A percentile compares a stretch with the other conserved stretches of the same genome.
Conservation (phyloP, 2,113 vertebrate species). For the Pipra filicauda region DNA sequence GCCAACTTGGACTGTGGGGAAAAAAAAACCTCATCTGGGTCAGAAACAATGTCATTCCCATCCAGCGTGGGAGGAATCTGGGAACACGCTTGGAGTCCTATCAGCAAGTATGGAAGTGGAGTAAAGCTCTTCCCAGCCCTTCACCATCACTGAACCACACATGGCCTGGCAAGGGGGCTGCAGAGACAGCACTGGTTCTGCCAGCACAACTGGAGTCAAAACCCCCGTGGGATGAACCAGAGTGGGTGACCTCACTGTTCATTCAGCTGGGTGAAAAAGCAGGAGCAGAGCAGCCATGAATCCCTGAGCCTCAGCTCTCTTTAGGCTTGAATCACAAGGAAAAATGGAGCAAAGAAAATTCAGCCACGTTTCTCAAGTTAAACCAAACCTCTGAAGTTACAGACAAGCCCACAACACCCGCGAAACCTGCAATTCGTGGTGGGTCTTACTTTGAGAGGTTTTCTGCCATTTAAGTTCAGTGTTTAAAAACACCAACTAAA, state of each 20-base stretch:
- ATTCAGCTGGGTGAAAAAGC: not conserved
- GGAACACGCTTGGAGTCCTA: not conserved
- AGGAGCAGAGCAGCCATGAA: not conserved
- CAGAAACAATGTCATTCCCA: not conserved
- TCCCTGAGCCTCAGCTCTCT: not conserved
- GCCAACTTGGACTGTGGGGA: not conserved
- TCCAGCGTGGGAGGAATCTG: not conserved
- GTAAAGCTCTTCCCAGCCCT: not conserved
- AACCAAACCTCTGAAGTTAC: not conserved
- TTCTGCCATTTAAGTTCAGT: not conserved
- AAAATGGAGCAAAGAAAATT: not conserved
- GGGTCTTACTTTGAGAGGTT: not conserved
- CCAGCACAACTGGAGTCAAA: not conserved
- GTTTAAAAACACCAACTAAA: not conserved
- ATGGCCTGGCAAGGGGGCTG: not conserved
- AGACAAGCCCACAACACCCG: not conserved
- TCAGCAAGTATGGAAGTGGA: not conserved
- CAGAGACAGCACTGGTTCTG: not conserved
- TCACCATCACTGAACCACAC: not conserved
- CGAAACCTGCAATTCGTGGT: not conserved
- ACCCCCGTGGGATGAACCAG: not conserved
- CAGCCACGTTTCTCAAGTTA: not conserved
- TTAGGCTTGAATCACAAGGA: not conserved
- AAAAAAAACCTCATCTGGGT: not conserved
- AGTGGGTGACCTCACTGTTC: not conserved